phyloP scores from a whole-genome alignment of 2,888 invertebrate species.

The Camptogramma bilineatum region DNA sequence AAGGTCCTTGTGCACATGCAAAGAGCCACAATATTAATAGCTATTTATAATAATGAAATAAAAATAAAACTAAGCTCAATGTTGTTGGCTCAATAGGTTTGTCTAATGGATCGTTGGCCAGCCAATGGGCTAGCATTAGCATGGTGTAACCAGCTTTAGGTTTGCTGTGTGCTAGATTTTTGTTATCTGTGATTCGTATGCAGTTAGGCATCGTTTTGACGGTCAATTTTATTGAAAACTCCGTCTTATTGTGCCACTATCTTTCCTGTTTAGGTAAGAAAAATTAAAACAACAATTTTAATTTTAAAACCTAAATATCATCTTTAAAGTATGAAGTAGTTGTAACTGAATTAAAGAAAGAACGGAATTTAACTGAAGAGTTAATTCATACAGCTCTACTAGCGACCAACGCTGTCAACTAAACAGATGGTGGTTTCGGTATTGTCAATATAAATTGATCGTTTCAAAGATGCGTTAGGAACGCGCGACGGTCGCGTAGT shows the following conservation, averaged over 20 bases:
- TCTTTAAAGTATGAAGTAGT: too few relatives aligned
- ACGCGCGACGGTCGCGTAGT: conserved; percentile 35
- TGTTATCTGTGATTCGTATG: conserved; percentile 77
- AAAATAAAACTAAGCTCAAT: not conserved
- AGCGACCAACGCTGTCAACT: not conserved
- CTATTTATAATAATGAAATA: too few relatives aligned
- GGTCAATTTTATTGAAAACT: conserved; percentile 7
- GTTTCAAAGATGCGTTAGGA: conserved; percentile 1
- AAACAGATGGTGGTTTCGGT: not conserved
- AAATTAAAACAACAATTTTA: too few relatives aligned
- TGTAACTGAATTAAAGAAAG: too few relatives aligned
- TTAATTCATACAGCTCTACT: too few relatives aligned
- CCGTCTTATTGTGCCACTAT: not conserved
- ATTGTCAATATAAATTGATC: conserved; percentile 5
- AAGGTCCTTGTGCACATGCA: too few relatives aligned
- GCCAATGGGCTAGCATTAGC: conserved; percentile 15
- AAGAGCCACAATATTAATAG: too few relatives aligned
- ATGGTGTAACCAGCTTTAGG: conserved; percentile 27
- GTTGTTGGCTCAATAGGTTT: not conserved
- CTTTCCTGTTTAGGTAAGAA: too few relatives aligned
- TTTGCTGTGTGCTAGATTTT: conserved; percentile 57
- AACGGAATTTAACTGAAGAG: too few relatives aligned
- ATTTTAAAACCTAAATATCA: too few relatives aligned
- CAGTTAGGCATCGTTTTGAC: conserved; percentile 51
- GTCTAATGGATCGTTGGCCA: not conserved